Evolutionary conservation across 2,888 invertebrate species (phyloP).

Genomic region (Drosophila villosipedis): DNA sequence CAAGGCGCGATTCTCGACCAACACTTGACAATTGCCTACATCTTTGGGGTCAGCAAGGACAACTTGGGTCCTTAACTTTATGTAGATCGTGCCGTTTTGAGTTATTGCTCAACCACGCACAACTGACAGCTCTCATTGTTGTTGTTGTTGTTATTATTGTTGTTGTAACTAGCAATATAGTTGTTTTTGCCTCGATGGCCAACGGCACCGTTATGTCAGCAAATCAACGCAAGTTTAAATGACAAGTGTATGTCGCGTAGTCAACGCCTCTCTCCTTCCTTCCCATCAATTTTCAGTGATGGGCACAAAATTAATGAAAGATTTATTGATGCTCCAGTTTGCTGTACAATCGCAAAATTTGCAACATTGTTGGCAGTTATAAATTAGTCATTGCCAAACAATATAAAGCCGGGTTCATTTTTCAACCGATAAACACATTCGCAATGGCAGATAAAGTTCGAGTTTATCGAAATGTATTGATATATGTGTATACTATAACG

Average conservation of each 20-base stretch:
- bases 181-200: constrained; percentile 6
- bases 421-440: constrained; percentile 47
- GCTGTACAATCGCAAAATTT: constrained; percentile 47
- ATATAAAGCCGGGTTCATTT: constrained; percentile 53
- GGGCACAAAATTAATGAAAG: constrained; percentile 62
- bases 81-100: constrained; percentile 52
- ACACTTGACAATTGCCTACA: constrained; percentile 53
- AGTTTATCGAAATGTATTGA: constrained; percentile 14
- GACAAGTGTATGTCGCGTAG: constrained; percentile 43
- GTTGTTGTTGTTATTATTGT: neutral
- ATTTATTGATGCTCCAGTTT: constrained; percentile 62
- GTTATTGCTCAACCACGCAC: constrained; percentile 59
- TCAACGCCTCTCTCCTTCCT: constrained; percentile 7
- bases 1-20: constrained; percentile 43
- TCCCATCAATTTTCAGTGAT: constrained; percentile 20
- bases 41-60: constrained; percentile 27
- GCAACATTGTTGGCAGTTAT: constrained; percentile 62
- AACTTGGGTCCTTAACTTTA: constrained; percentile 35
- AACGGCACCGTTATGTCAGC: constrained; percentile 44
- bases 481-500: constrained; percentile 24
- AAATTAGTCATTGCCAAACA: constrained; percentile 58
- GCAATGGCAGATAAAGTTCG: constrained; percentile 24
- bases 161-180: neutral
- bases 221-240: constrained; percentile 43
- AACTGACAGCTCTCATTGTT: constrained; percentile 56